Conservation (phyloP, 2,113 vertebrate species). For the Eidolon helvum region DNA sequence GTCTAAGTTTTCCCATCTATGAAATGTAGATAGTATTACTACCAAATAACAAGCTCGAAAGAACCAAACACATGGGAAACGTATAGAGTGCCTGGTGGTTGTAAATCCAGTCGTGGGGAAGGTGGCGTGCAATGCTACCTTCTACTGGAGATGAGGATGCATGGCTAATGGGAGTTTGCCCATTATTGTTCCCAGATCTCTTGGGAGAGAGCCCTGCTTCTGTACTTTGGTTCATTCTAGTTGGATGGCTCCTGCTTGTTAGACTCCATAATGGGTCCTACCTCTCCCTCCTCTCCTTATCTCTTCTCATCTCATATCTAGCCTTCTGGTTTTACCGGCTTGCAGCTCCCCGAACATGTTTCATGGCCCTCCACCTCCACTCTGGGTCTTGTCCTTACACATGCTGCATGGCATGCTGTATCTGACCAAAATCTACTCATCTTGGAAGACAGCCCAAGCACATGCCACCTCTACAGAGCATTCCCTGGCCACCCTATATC, state of each 20-base stretch:
- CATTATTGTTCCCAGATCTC: background rate
- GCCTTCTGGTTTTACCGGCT: background rate
- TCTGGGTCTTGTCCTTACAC: background rate
- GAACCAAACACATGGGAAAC: background rate
- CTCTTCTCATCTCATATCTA: background rate
- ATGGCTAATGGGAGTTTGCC: accelerated
- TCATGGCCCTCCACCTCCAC: background rate
- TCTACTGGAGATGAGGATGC: accelerated
- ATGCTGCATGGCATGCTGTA: background rate
- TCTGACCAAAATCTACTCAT: background rate
- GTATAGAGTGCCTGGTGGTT: background rate
- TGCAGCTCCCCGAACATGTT: background rate
- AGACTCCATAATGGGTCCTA: background rate
- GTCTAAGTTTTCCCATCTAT: background rate
- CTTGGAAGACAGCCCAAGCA: background rate
- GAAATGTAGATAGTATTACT: too few species aligned
- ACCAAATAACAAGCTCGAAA: background rate
- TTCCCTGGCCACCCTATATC: too few species aligned
- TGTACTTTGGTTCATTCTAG: background rate
- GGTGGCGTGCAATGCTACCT: background rate
- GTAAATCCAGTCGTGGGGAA: background rate
- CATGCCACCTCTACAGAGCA: accelerated
- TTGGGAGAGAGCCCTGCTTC: background rate
- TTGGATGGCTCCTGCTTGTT: accelerated
- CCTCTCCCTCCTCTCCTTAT: background rate